These are phyloP conservation scores for Strix aluco DNA, from an alignment of 2,113 vertebrate species.

Conservation along the genomic window DNA sequence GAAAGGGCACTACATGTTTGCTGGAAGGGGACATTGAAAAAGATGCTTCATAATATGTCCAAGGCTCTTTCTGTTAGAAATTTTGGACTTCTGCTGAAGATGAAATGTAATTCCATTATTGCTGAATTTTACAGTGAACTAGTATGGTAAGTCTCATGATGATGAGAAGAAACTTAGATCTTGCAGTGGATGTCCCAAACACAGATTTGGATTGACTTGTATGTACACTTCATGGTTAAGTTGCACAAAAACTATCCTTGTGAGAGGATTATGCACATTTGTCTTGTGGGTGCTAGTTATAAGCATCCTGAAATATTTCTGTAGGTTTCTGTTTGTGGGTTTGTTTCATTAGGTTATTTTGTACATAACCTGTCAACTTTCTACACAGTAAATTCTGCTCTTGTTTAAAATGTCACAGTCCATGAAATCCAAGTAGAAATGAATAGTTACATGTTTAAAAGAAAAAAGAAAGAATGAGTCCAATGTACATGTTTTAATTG, in stretches of 20 bases:
- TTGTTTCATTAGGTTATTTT: neutral
- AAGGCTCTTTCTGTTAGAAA: neutral
- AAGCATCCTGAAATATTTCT: neutral
- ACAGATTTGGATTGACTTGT: neutral
- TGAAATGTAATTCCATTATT: neutral
- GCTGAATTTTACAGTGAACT: neutral
- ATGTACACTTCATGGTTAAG: neutral
- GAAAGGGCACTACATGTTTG: neutral
- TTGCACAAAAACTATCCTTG: neutral
- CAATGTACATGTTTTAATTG: neutral
- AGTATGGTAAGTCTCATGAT: neutral
- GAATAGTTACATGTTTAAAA: neutral
- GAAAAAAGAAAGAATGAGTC: neutral
- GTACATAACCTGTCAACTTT: neutral
- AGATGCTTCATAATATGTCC: neutral
- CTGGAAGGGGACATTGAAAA: neutral
- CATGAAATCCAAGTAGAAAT: neutral
- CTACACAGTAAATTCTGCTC: neutral
- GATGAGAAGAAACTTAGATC: neutral
- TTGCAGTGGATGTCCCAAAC: neutral
- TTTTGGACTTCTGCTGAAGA: neutral
- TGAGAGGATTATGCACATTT: neutral
- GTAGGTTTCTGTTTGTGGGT: neutral
- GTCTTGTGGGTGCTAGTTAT: neutral
- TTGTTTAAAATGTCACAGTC: neutral